Evolutionary conservation across 2,888 invertebrate genomes (phyloP), one percentile per base, ranked within the genome.

Genomic region (Temnothorax ravouxi): DNA sequence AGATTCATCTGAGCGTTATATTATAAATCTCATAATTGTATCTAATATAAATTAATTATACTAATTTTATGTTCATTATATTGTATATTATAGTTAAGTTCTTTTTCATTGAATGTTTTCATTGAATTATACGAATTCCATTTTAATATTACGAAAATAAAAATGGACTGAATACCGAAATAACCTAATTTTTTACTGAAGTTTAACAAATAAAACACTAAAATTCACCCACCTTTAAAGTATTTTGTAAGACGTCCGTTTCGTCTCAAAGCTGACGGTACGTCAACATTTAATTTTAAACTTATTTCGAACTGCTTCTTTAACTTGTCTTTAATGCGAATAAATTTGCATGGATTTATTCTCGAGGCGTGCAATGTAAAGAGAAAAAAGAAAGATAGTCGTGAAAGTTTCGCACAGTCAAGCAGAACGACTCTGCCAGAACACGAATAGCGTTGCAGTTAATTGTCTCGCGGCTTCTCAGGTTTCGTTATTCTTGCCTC

Each of bases 371-470:
- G 83, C 79, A 86, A 82, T 47, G 52, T 52, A 75, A 74, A n/a
- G 52, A 18, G 67, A 79, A 85, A 74, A 82, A 87, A 82, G 83
- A 79, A 66, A 77, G 82, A 56, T 62, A 56, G 66, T 83, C 85
- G 88, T 80, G 88, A 89, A 88, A 89, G 88, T 89, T 87, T 88
- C 82, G 84, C 86, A 86, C 76, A 81, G 83, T 79, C 79, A 69
- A 87, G 84, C 84, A 80, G 87, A 87, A 88, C 87, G 83, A 67
- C 84, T 83, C 41, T 54, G 64, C 44, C 59, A 47, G 50, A 69
- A 59, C 81, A 77, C 80, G 81, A 77, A 83, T 62, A 66, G 66
- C 50, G 34, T 82, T 66, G 77, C 82, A 61, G 77, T 83, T 88
- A 88, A 88, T 88, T 88, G 85, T 88, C 87, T 75, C 80, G 83